Conservation (phyloP, 1,140 invertebrate species). For the Hydropsyche tenuis region DNA sequence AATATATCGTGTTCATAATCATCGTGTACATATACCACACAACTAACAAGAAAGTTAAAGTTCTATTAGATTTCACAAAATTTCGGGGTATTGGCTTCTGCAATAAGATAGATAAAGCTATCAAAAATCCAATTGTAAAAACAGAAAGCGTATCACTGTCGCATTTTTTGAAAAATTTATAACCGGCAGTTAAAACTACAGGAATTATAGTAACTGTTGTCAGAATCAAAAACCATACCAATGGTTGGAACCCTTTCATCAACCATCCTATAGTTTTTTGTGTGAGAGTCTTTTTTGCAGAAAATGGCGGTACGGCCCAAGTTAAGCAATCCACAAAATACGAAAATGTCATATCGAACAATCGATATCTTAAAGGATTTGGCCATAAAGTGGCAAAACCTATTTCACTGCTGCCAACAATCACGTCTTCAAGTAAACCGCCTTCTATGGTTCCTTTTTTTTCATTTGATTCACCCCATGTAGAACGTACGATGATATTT, state of each 20-base stretch:
- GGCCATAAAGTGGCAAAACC: constrained; percentile 5
- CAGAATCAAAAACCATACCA: background rate
- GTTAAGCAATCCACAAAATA: constrained; percentile 9
- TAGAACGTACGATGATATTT: background rate
- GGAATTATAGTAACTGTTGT: background rate
- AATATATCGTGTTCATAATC: constrained; percentile 23
- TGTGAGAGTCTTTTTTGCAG: background rate
- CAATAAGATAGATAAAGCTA: background rate
- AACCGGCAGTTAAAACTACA: background rate
- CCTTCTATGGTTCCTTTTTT: background rate
- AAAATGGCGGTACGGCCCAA: constrained; percentile 8
- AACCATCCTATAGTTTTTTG: background rate
- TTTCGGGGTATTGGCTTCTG: background rate
- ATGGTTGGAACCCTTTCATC: background rate
- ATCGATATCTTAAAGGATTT: background rate
- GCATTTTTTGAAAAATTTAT: background rate
- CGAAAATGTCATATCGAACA: background rate
- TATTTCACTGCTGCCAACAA: background rate
- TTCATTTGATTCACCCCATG: background rate
- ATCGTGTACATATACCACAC: constrained; percentile 5
- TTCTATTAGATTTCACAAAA: background rate
- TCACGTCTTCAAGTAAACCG: background rate
- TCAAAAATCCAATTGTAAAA: background rate
- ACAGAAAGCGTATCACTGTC: background rate
- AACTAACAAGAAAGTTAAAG: constrained; percentile 2